Conservation (phyloP, 2,113 vertebrate species). For the Hippocampus mohnikei region DNA sequence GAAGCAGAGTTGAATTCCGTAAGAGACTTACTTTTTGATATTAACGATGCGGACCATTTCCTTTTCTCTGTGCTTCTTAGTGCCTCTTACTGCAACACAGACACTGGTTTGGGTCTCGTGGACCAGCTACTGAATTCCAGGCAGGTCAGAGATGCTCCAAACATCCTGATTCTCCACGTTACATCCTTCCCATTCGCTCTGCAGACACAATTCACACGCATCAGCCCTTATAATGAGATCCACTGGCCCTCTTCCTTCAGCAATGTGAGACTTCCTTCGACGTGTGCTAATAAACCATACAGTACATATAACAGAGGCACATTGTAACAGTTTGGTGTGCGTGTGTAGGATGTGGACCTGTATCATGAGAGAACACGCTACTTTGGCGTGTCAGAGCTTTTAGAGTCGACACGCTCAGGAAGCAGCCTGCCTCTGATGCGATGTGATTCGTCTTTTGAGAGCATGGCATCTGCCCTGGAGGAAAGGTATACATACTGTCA, state of each 20-base stretch:
- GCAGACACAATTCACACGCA: conserved; percentile 90
- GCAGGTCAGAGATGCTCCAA: conserved; percentile 87
- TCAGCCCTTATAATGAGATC: conserved; percentile 96
- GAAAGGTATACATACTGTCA: conserved; percentile 77
- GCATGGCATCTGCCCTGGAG: conserved; percentile 86
- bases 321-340: neutral
- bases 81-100: conserved; percentile 58
- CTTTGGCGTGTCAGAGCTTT: conserved; percentile 90
- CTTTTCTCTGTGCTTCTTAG: conserved; percentile 35
- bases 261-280: conserved; percentile 73
- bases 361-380: conserved; percentile 90
- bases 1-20: neutral
- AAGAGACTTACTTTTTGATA: neutral
- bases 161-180: conserved; percentile 92
- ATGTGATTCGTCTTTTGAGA: conserved; percentile 93
- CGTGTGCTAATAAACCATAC: neutral
- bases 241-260: conserved; percentile 89
- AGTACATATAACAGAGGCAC: neutral
- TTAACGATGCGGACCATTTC: neutral
- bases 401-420: conserved; percentile 87
- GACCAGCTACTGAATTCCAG: conserved; percentile 90
- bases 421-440: conserved; percentile 87
- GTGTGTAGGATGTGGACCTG: conserved; percentile 81
- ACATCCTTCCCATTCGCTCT: conserved; percentile 94
- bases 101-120: conserved; percentile 79